Base-by-base conservation (phyloP, 2,113 vertebrate genomes). In the Crypturellus undulatus region DNA sequence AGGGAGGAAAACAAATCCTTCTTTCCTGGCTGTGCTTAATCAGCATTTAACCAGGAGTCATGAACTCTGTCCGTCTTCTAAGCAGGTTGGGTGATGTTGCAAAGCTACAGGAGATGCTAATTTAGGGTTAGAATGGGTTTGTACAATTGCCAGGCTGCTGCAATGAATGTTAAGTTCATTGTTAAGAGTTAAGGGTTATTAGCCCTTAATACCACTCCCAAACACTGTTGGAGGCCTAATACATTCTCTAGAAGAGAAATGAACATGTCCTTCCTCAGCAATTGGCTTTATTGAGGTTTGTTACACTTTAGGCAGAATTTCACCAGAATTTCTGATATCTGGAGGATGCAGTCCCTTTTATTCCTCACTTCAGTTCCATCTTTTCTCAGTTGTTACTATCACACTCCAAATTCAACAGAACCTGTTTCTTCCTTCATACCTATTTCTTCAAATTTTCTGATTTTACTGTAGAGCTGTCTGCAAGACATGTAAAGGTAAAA, bases 311-410 rank as follows among this genome's bases (percentile, higher is more conserved):
- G 45, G 45, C 21, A 69, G 47, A 22, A 34, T 16, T 34, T n/a
- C 10, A 3, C 28, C 26, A 8, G 45, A 47, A 80, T 80, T 58
- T n/a, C 63, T 85, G 38, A 36, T n/a, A 40, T 17, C 12, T 42
- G 22, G 32, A 72, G 47, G 25, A 71, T 21, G 62, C 8, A 38
- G 56, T 34, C 3, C 6, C 4, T 3, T 24, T 69, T 86, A 40
- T 42, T 8, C 9, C 16, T 5, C 5, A 10, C 45, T 64, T 69
- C 5, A 0, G 0, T 24, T 12, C 12, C 6, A 20, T 11, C 32
- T 28, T 80, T 49, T 32, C 8, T 80, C n/a, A 64, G 30, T 20
- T 14, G n/a, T 3, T 70, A 32, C 34, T 15, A 25, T n/a, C 54
- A 47, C 21, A 21, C 60, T 20, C 3, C 40, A 87, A 14, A 81